Evolutionary conservation across 1,140 invertebrate genomes (phyloP), one percentile per base, ranked within the genome.

Genomic region (Pinna nobilis): DNA sequence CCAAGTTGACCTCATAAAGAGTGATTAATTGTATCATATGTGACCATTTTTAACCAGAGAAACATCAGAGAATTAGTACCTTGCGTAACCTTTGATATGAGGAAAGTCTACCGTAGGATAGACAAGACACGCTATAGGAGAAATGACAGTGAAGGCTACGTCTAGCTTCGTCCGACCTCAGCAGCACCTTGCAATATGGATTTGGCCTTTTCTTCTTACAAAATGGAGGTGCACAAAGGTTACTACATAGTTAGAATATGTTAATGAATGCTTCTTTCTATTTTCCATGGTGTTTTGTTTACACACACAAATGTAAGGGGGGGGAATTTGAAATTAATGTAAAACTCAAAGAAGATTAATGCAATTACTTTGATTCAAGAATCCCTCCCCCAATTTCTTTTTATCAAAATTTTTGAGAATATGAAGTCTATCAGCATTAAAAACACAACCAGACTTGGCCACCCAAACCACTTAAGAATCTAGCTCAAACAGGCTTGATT

Each of bases 31-130:
- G n/a, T n/a, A n/a, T n/a, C n/a, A n/a, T n/a, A n/a, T n/a, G n/a
- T n/a, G n/a, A n/a, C n/a, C n/a, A n/a, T n/a, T n/a, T n/a, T n/a
- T n/a, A n/a, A n/a, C n/a, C n/a, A n/a, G n/a, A n/a, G n/a, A n/a
- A n/a, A n/a, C n/a, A n/a, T n/a, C n/a, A n/a, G n/a, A n/a, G n/a
- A n/a, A 30, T 13, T 53, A 15, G 15, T 53, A 53, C 51, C 51
- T 53, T 53, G 23, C 51, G 9, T 30, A 7, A 28, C 51, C 20
- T 25, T n/a, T n/a, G n/a, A n/a, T n/a, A n/a, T n/a, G n/a, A 32
- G 9, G 61, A 53, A 30, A 59, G 32, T 57, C 70, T 47, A 35
- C 32, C 30, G n/a, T 49, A 60, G 1, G 51, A 66, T 2, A 73
- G 32, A 53, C 44, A 25, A 28, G 51, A 49, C 3, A 47, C n/a